A percentile compares a stretch with the other conserved stretches of the same genome.
Evolutionary conservation across 2,113 vertebrate genomes (phyloP).

Genomic region (Corythornis cristatus): DNA sequence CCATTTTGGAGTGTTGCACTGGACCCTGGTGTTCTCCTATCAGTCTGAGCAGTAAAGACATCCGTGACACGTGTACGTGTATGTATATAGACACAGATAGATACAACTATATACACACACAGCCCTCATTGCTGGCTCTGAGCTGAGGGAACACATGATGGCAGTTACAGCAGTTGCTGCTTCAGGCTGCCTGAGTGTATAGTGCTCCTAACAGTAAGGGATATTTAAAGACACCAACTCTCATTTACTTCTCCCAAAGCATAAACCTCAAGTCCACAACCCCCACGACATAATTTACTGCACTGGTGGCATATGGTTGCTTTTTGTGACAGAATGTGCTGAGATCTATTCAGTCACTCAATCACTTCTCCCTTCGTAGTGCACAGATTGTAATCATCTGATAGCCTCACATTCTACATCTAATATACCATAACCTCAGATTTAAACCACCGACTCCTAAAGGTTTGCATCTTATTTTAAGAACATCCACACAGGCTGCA

Average conservation of each 20-base stretch:
- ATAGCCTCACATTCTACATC: neutral
- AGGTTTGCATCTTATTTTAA: neutral
- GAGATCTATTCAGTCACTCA: neutral
- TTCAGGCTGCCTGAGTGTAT: neutral
- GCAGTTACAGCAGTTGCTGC: neutral
- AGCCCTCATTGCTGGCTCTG: neutral
- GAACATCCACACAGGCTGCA: neutral
- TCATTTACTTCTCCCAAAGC: neutral
- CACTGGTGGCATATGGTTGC: neutral
- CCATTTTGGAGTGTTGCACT: neutral
- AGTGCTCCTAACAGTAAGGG: neutral
- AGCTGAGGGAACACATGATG: neutral
- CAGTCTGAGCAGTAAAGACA: neutral
- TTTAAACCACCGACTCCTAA: neutral
- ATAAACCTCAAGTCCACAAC: neutral
- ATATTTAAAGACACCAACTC: neutral
- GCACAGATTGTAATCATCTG: neutral
- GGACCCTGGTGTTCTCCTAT: accelerated
- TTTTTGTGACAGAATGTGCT: neutral
- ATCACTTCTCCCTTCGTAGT: neutral
- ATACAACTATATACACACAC: neutral
- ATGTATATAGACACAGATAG: neutral
- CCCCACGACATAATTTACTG: neutral
- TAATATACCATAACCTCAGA: neutral
- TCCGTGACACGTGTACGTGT: accelerated